Evolutionary conservation across 2,888 invertebrate genomes (phyloP), one percentile per base, ranked within the genome.

Genomic region (Chydorus sphaericus): DNA sequence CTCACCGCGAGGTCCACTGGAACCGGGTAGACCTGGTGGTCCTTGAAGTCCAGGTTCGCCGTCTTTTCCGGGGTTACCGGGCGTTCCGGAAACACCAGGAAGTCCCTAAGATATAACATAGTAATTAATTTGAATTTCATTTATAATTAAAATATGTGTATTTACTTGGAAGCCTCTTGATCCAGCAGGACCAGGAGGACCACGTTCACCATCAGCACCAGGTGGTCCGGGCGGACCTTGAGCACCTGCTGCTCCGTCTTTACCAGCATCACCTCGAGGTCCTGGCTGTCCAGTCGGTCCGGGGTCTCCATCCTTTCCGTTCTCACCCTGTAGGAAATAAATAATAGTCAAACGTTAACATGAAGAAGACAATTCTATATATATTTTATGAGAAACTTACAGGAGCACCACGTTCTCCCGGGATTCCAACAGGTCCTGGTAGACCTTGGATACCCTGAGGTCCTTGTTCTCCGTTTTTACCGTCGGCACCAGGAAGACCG

Each of bases 381-480:
- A n/a, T n/a, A n/a, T n/a, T n/a, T 36, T 36, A 16, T n/a, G 16
- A 36, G 14, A 3, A 50, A 65, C 69, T 70, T 71, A 83, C 85
- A 62, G 78, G 75, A 62, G 81, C 72, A 61, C 86, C 86, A 67
- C 83, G 79, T 64, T 85, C 83, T 59, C 89, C 88, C n/a, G 81
- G 79, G 20, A 77, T 74, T 50, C 89, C 88, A 63, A 83, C 75
- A 3, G 81, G 77, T 49, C 88, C 88, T 48, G 83, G 85, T 18
- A 83, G 71, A 31, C 91, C 91, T 71, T 84, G 83, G 20, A 83
- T 71, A 16, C 90, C 90, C 66, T 81, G 81, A 14, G 78, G 73
- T 44, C 90, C 90, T 64, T 82, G 81, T 65, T 87, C 88, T 26
- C 91, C 91, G 14, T 85, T 78, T 66, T 84, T 83, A 6, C 90